Evolutionary conservation across 2,113 vertebrate genomes (phyloP), one percentile per base, ranked within the genome.

Genomic region (Mesitornis unicolor): DNA sequence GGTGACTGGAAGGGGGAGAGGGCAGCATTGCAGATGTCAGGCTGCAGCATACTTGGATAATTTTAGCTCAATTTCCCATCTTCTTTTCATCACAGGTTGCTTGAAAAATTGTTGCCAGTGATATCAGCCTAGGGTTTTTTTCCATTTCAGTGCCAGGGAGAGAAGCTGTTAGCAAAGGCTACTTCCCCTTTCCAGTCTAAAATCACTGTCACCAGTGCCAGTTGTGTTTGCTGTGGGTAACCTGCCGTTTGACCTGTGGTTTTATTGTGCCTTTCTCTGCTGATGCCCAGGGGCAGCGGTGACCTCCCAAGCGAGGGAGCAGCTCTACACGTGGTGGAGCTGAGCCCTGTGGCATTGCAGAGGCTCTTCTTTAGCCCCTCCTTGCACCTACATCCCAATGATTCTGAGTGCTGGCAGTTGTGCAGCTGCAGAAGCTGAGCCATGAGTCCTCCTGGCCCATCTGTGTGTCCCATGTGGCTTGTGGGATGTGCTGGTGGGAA

Each of bases 331-430:
- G 16, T 7, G 9, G 31, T 20, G 63, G 56, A 26, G 26, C 63
- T 74, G 45, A 73, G 53, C 16, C 67, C 17, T 0, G 0, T 20
- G 53, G 60, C 3, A 0, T 43, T 24, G 36, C 40, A 69, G 60
- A 50, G 29, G 19, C 22, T 60, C 45, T 50, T 43, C 9, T 1
- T 36, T 16, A 26, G 13, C 33, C 57, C 47, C n/a, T 31, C 54
- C 20, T 26, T 84, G 4, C 45, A 31, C 53, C 10, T 24, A 1
- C 11, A 7, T 35, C 40, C 28, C 4, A 4, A 24, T 0, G 2
- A 50, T 16, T 3, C 53, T 6, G 31, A 60, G 43, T 18, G 16
- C 50, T 79, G 1, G 0, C 48, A 38, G 54, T 8, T 1, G 0
- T 8, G 14, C 2, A 0, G 36, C 5, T 3, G 68, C 28, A n/a